Evolutionary conservation across 1,140 invertebrate species (phyloP).

Genomic region (Nilaparvata lugens): DNA sequence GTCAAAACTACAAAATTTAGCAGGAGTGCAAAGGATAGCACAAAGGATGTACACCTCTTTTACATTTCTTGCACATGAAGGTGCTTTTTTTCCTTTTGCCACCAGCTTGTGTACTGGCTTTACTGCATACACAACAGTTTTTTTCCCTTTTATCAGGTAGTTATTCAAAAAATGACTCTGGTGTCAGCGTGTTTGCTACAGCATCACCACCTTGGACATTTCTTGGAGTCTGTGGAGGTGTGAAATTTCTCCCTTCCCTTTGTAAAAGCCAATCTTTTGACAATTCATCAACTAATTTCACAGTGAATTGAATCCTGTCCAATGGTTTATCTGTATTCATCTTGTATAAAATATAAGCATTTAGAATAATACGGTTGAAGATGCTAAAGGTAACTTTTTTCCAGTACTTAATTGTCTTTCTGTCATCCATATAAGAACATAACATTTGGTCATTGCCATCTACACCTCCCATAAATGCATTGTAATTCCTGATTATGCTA

Average conservation of each 20-base stretch:
- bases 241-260: not conserved
- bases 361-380: slow-evolving; percentile 16
- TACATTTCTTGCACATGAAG: too few relatives aligned
- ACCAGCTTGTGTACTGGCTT: too few relatives aligned
- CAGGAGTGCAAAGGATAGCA: too few relatives aligned
- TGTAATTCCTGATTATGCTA: slow-evolving; percentile 15
- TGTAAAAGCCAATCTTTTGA: slow-evolving; percentile 1
- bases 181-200: too few relatives aligned
- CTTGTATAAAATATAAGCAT: not conserved
- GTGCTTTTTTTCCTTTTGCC: too few relatives aligned
- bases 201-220: too few relatives aligned
- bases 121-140: too few relatives aligned
- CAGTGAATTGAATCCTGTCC: slow-evolving; percentile 4
- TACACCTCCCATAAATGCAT: slow-evolving; percentile 17
- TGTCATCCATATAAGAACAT: slow-evolving; percentile 6
- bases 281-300: not conserved
- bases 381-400: slow-evolving; percentile 23
- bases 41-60: too few relatives aligned
- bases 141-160: too few relatives aligned
- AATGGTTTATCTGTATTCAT: slow-evolving; percentile 1
- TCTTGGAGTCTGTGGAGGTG: too few relatives aligned
- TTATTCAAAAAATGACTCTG: too few relatives aligned
- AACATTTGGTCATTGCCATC: slow-evolving; percentile 12
- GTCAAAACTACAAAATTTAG: too few relatives aligned
- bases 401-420: slow-evolving; percentile 1